Percentiles rank a stretch among this genome's conserved stretches.
Conservation (phyloP, 1,140 invertebrate species). For the Sminthurides bifidus region DNA sequence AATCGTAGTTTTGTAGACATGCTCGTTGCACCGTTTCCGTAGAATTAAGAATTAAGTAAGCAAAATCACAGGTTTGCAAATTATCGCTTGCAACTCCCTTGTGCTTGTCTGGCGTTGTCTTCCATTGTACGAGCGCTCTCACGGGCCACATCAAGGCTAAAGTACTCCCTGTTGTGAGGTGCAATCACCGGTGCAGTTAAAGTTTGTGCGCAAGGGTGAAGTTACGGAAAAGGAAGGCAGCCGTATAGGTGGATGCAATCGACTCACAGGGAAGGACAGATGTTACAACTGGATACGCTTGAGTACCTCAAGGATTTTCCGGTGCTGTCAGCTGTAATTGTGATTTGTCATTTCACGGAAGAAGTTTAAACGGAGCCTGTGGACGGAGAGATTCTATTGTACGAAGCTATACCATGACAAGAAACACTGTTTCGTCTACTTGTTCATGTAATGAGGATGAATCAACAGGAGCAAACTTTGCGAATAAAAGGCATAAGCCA, state of each 20-base stretch:
- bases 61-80: background rate
- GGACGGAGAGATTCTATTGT: too few relatives aligned
- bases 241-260: background rate
- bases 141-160: too few relatives aligned
- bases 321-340: conserved; percentile 2
- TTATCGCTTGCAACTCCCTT: too few relatives aligned
- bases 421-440: too few relatives aligned
- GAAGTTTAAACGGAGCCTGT: too few relatives aligned
- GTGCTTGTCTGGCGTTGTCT: background rate
- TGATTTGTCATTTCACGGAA: conserved; percentile 8
- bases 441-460: too few relatives aligned
- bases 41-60: background rate
- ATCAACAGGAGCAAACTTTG: too few relatives aligned
- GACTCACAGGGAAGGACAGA: background rate
- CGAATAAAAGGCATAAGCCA: too few relatives aligned
- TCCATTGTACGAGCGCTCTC: background rate
- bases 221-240: background rate
- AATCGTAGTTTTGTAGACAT: background rate
- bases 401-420: too few relatives aligned
- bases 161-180: too few relatives aligned
- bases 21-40: background rate
- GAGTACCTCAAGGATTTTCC: background rate
- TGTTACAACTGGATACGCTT: background rate
- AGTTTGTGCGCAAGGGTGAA: background rate
- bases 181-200: too few relatives aligned